phyloP scores from a whole-genome alignment of 2,888 invertebrate species.

The Drosophila basisetae region DNA sequence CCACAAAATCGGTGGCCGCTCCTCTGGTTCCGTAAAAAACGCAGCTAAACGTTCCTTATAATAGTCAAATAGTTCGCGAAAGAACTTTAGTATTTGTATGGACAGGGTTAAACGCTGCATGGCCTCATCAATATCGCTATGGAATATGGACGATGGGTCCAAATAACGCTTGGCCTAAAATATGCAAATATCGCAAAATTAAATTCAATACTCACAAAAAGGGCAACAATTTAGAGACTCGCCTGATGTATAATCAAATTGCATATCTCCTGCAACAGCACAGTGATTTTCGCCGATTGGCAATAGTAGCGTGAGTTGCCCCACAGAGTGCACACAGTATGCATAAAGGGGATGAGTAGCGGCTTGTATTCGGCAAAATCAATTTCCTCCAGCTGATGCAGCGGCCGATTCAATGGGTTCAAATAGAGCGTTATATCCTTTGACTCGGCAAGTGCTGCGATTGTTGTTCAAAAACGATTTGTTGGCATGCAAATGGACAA shows the following conservation, averaged over 20 bases:
- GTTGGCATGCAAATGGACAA: conserved; percentile 63
- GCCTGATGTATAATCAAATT: conserved; percentile 96
- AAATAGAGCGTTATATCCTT: conserved; percentile 95
- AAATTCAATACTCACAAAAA: not conserved
- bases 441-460: conserved; percentile 93
- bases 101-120: conserved; percentile 91
- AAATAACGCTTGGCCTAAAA: conserved; percentile 93
- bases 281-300: conserved; percentile 94
- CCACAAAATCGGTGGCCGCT: conserved; percentile 87
- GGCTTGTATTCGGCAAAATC: conserved; percentile 94
- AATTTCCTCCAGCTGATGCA: conserved; percentile 92
- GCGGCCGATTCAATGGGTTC: conserved; percentile 92
- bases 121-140: conserved; percentile 97
- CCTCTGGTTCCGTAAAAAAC: conserved; percentile 88
- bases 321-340: conserved; percentile 96
- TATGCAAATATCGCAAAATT: conserved; percentile 63
- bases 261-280: conserved; percentile 94
- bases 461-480: conserved; percentile 34
- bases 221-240: conserved; percentile 46
- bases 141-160: conserved; percentile 96
- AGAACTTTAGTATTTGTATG: conserved; percentile 89
- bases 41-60: conserved; percentile 89
- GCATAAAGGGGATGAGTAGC: conserved; percentile 91
- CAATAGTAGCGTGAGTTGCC: conserved; percentile 95
- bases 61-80: conserved; percentile 88